A percentile compares a stretch with the other conserved stretches of the same genome.
These are phyloP conservation scores for Papilio polyxenes DNA, from an alignment of 1,140 invertebrate species.

Conservation along the genomic window DNA sequence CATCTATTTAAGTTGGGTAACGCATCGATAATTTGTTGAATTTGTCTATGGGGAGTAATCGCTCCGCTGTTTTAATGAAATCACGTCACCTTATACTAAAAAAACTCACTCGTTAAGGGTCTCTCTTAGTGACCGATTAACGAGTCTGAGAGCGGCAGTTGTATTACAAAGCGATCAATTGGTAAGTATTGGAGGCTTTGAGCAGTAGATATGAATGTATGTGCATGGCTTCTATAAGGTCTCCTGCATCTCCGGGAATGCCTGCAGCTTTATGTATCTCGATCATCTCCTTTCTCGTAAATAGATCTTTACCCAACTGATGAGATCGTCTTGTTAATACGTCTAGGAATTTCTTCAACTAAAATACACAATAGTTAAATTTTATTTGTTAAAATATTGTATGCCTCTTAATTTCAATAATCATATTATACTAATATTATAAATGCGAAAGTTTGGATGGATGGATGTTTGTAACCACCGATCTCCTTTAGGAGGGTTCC, in stretches of 20 bases:
- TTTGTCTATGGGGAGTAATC: too few relatives aligned
- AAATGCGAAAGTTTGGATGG: too few relatives aligned
- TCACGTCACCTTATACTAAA: too few relatives aligned
- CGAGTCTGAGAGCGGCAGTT: not conserved
- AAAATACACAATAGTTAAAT: slow-evolving; percentile 44
- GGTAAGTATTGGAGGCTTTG: slow-evolving; percentile 89
- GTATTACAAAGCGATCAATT: slow-evolving; percentile 69
- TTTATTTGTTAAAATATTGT: too few relatives aligned
- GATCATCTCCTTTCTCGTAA: slow-evolving; percentile 86
- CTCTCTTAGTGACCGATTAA: not conserved
- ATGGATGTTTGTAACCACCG: too few relatives aligned
- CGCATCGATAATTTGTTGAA: too few relatives aligned
- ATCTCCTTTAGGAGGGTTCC: too few relatives aligned
- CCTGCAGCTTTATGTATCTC: slow-evolving; percentile 86
- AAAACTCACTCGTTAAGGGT: too few relatives aligned
- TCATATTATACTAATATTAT: too few relatives aligned
- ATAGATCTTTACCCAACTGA: slow-evolving; percentile 85
- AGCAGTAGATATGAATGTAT: slow-evolving; percentile 92
- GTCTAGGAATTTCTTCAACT: slow-evolving; percentile 89
- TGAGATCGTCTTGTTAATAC: slow-evolving; percentile 84
- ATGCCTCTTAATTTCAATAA: too few relatives aligned
- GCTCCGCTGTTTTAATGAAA: too few relatives aligned
- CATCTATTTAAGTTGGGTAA: too few relatives aligned
- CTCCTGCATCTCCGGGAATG: slow-evolving; percentile 83
- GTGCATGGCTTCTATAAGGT: slow-evolving; percentile 89